Conservation (phyloP, 2,797 vertebrate genomes). For the Rhynchotus rufescens region DNA sequence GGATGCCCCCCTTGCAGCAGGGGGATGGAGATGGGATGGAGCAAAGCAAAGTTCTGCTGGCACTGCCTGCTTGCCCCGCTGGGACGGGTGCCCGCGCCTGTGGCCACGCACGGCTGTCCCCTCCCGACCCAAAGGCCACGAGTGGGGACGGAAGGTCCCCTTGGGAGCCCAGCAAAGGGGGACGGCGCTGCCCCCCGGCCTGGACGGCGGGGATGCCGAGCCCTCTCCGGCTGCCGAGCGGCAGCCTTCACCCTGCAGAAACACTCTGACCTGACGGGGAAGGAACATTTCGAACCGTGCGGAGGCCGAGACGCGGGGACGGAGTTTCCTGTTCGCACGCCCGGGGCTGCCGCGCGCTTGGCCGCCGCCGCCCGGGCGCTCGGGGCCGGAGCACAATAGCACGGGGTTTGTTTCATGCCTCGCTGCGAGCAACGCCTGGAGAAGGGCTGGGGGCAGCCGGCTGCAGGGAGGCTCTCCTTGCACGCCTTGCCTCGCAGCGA, state of each 20-base stretch:
- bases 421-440: not conserved
- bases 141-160: accelerated
- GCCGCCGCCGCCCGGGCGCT: not conserved
- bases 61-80: not conserved
- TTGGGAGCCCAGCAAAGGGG: not conserved
- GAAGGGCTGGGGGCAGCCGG: not conserved
- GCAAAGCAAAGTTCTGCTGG: not conserved
- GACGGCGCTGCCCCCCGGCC: accelerated
- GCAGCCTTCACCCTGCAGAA: not conserved
- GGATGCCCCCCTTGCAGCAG: not conserved
- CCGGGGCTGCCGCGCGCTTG: not conserved
- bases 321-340: not conserved
- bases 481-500: not conserved
- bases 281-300: not conserved
- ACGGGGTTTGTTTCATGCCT: not conserved
- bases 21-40: not conserved
- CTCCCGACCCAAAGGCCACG: not conserved
- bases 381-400: not conserved
- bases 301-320: not conserved
- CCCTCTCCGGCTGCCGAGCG: not conserved
- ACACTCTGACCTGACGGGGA: accelerated
- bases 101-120: not conserved
- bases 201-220: not conserved
- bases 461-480: accelerated
- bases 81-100: not conserved